Evolutionary conservation across 2,797 vertebrate genomes (phyloP).

Genomic region (Botia almorhae): DNA sequence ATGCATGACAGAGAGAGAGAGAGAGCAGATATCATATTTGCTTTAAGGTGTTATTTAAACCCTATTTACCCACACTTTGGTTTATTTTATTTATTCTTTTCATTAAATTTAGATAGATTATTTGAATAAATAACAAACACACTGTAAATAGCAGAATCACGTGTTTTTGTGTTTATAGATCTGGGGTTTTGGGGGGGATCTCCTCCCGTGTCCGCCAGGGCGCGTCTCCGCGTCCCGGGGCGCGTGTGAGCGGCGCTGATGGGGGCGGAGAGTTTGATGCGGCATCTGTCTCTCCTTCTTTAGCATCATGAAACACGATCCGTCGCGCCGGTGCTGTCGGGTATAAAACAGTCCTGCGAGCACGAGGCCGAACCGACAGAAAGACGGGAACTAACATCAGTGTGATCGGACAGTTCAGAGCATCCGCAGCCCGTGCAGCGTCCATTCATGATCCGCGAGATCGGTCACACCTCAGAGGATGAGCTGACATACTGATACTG

Average conservation of each 20-base stretch:
- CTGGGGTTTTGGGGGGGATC: not conserved
- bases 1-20: too few species aligned
- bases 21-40: too few species aligned
- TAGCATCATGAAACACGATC: constrained; percentile 77
- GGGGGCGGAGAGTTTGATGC: constrained; percentile 49
- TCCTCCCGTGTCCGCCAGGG: not conserved
- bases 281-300: constrained; percentile 64
- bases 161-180: too few species aligned
- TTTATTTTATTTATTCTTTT: too few species aligned
- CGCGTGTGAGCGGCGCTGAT: not conserved
- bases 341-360: constrained; percentile 51
- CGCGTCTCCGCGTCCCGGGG: constrained; percentile 18
- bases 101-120: too few species aligned
- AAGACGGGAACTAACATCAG: constrained; percentile 10
- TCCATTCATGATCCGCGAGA: constrained; percentile 29
- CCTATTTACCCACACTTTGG: too few species aligned
- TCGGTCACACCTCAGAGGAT: constrained; percentile 57
- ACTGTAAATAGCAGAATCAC: too few species aligned
- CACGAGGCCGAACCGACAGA: constrained; percentile 53
- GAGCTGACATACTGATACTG: constrained; percentile 66
- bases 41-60: too few species aligned
- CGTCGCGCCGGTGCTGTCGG: constrained; percentile 53
- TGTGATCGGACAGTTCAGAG: constrained; percentile 45
- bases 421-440: constrained; percentile 37
- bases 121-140: too few species aligned